Percentiles rank a stretch among this genome's conserved stretches.
These are phyloP conservation scores for Sandelia bainsii DNA, from an alignment of 2,797 vertebrate genomes.

Conservation along the genomic window DNA sequence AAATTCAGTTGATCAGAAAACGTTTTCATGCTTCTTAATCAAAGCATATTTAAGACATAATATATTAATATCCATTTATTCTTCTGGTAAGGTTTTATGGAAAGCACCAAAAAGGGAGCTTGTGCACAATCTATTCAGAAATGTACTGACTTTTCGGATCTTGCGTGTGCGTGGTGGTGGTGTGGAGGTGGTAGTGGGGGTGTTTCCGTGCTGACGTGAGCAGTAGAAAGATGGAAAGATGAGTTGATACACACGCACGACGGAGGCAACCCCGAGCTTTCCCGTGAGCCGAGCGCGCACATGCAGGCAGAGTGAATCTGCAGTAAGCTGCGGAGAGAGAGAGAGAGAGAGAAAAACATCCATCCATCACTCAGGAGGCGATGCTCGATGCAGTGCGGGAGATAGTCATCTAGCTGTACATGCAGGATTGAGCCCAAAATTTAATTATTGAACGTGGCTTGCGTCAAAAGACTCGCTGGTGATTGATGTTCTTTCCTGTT, in stretches of 20 bases:
- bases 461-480: slow-evolving; percentile 68
- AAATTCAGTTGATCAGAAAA: background rate
- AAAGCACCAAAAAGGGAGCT: accelerated
- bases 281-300: slow-evolving; percentile 26
- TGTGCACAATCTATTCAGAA: background rate
- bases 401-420: slow-evolving; percentile 14
- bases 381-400: slow-evolving; percentile 38
- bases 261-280: slow-evolving; percentile 50
- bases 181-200: background rate
- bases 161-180: background rate
- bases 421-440: slow-evolving; percentile 69
- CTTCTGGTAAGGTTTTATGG: slow-evolving; percentile 5
- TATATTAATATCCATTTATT: background rate
- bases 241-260: slow-evolving; percentile 29
- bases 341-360: background rate
- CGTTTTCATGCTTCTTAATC: background rate
- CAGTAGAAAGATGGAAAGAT: slow-evolving; percentile 18
- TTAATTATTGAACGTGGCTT: slow-evolving; percentile 79
- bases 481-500: slow-evolving; percentile 74
- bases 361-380: slow-evolving; percentile 40
- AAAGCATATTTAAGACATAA: background rate
- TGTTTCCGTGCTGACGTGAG: slow-evolving; percentile 27
- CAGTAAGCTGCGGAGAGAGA: slow-evolving; percentile 45
- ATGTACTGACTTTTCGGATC: background rate
- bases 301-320: slow-evolving; percentile 37